These are phyloP conservation scores for Phataginus tetradactyla DNA, from an alignment of 2,797 vertebrate species.

Conservation along the genomic window DNA sequence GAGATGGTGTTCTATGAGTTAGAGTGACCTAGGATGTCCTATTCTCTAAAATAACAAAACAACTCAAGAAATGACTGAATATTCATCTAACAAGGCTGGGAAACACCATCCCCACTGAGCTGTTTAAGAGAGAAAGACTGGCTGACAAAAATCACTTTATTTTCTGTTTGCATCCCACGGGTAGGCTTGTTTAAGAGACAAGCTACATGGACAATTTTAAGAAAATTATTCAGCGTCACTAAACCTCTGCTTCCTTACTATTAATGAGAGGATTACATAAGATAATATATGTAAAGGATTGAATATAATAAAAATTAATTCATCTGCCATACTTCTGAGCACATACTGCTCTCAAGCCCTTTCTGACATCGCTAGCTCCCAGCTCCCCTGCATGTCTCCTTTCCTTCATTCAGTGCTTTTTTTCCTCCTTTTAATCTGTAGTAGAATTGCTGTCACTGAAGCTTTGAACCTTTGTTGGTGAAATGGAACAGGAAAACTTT, in stretches of 20 bases:
- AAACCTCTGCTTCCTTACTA: not conserved
- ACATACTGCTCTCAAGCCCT: not conserved
- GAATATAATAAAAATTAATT: not conserved
- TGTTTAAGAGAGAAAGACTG: not conserved
- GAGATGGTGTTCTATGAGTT: not conserved
- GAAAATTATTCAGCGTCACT: not conserved
- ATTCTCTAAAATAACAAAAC: not conserved
- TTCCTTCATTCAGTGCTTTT: not conserved
- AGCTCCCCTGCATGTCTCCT: not conserved
- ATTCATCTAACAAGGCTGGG: not conserved
- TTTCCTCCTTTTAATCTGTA: not conserved
- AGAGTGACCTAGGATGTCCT: slow-evolving; percentile 10
- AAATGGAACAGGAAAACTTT: not conserved
- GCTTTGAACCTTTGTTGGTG: not conserved
- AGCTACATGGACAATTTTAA: not conserved
- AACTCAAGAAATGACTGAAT: not conserved
- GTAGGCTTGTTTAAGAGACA: not conserved
- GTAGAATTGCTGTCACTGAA: not conserved
- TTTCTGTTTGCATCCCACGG: not conserved
- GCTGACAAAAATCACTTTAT: not conserved
- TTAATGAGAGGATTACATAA: not conserved
- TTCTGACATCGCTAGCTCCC: not conserved
- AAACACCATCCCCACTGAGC: not conserved
- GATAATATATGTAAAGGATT: not conserved
- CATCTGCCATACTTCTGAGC: not conserved